Conservation (phyloP, 2,888 invertebrate species). For the Atrina japonica region DNA sequence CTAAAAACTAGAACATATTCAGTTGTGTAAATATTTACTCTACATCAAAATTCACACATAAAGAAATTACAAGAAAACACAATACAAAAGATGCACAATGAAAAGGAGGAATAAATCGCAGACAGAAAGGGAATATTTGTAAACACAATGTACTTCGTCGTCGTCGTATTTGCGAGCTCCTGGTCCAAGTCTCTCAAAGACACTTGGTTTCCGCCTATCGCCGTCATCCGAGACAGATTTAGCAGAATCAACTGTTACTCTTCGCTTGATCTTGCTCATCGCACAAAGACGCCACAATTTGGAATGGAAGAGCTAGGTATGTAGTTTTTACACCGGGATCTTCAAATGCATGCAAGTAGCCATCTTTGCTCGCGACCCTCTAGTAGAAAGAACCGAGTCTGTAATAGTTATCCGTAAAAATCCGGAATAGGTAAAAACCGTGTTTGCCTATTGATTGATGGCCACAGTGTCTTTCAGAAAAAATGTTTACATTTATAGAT, state of each 20-base stretch:
- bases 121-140: too few species aligned
- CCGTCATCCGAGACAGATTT: slow-evolving; percentile 65
- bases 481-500: too few species aligned
- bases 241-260: slow-evolving; percentile 72
- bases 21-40: too few species aligned
- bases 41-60: too few species aligned
- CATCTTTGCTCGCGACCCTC: not conserved
- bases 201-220: slow-evolving; percentile 71
- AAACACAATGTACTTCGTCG: slow-evolving; percentile 51
- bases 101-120: not conserved
- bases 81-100: too few species aligned
- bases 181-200: slow-evolving; percentile 74
- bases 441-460: too few species aligned
- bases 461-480: too few species aligned
- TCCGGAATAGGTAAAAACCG: too few species aligned
- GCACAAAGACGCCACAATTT: slow-evolving; percentile 20
- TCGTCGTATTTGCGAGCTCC: slow-evolving; percentile 57
- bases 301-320: not conserved
- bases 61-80: too few species aligned
- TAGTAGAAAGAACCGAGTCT: too few species aligned
- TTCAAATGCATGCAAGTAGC: slow-evolving; percentile 3
- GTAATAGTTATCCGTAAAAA: too few species aligned
- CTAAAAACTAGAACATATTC: too few species aligned
- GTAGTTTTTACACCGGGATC: not conserved
- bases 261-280: slow-evolving; percentile 74